Percentiles rank a stretch among this genome's conserved stretches.
Evolutionary conservation across 1,140 invertebrate species (phyloP).

Genomic region (Cherax quadricarinatus): DNA sequence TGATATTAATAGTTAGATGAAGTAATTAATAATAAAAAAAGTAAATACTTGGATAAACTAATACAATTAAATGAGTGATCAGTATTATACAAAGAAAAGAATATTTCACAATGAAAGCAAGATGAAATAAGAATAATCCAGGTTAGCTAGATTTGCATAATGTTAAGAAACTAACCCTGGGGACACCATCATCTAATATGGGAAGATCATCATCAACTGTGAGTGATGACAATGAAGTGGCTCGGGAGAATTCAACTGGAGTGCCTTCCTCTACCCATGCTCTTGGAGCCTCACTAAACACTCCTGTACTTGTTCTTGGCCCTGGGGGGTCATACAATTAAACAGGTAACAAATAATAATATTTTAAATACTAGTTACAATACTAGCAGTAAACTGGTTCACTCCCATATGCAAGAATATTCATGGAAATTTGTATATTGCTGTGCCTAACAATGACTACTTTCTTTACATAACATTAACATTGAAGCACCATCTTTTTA

Average conservation of each 20-base stretch:
- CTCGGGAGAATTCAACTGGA: constrained; percentile 70
- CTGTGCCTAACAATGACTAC: no score
- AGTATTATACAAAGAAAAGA: no score
- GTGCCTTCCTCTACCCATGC: constrained; percentile 73
- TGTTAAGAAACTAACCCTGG: constrained; percentile 29
- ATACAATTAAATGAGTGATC: no score
- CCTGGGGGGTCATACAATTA: constrained; percentile 9
- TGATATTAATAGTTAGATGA: no score
- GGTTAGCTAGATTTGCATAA: neutral
- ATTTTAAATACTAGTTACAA: no score
- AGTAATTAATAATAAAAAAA: no score
- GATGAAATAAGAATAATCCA: constrained; percentile 75
- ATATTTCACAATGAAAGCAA: neutral
- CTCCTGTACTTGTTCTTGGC: constrained; percentile 53
- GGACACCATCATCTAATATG: constrained; percentile 44
- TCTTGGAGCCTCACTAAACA: constrained; percentile 74
- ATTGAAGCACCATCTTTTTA: no score
- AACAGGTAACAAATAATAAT: neutral
- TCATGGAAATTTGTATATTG: no score
- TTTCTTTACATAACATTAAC: no score
- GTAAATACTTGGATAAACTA: no score
- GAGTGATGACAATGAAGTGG: constrained; percentile 73
- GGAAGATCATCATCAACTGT: constrained; percentile 73
- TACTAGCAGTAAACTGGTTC: no score
- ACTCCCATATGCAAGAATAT: no score